Evolutionary conservation across 2,113 vertebrate species (phyloP).

Genomic region (Solea senegalensis): DNA sequence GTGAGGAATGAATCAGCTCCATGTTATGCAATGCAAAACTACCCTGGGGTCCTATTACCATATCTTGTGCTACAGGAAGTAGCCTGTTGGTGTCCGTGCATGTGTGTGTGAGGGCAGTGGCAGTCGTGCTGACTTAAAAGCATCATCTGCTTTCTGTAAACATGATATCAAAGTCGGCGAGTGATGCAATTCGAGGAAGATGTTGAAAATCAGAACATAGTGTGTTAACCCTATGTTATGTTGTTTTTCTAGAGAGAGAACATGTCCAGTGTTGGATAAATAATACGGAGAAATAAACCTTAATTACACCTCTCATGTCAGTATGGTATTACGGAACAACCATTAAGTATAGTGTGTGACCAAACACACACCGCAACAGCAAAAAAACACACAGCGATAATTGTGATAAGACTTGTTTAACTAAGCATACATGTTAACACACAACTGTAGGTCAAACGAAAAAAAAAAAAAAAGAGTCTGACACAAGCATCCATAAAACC

Average conservation of each 20-base stretch:
- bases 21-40: slow-evolving; percentile 70
- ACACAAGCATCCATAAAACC: not conserved
- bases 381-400: too few species aligned
- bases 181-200: not conserved
- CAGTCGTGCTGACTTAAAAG: not conserved
- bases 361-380: too few species aligned
- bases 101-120: not conserved
- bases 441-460: not conserved
- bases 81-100: slow-evolving; percentile 5
- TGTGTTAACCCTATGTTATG: too few species aligned
- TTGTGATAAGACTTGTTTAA: too few species aligned
- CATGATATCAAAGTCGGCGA: not conserved
- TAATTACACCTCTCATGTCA: too few species aligned
- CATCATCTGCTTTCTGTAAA: not conserved
- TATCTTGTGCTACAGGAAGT: slow-evolving; percentile 58
- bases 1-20: slow-evolving; percentile 67
- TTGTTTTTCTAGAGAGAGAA: too few species aligned
- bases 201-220: not conserved
- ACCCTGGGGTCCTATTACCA: slow-evolving; percentile 43
- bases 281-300: too few species aligned
- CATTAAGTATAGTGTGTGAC: too few species aligned
- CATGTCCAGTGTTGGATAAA: too few species aligned
- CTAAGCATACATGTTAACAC: too few species aligned
- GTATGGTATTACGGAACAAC: too few species aligned
- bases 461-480: not conserved